Conservation (phyloP, 2,113 vertebrate species). For the Pelvicachromis taeniatus region DNA sequence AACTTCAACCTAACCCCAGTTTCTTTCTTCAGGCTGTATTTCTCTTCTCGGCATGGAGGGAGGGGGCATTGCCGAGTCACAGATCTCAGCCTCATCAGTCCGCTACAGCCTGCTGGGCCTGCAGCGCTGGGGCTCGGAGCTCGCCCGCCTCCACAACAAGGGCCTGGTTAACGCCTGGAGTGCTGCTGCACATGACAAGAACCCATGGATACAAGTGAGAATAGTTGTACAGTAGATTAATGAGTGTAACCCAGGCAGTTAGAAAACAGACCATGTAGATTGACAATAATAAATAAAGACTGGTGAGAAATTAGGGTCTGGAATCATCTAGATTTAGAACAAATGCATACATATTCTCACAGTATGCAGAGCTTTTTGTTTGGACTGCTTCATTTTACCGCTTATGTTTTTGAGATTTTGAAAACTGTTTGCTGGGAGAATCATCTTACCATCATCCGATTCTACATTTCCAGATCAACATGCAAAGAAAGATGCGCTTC, state of each 20-base stretch:
- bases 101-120: slow-evolving; percentile 83
- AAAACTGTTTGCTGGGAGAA: neutral
- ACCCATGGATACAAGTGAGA: slow-evolving; percentile 90
- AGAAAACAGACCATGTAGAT: neutral
- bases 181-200: slow-evolving; percentile 84
- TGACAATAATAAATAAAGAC: neutral
- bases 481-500: slow-evolving; percentile 84
- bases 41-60: slow-evolving; percentile 87
- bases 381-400: neutral
- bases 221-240: neutral
- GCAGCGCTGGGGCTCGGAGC: slow-evolving; percentile 91
- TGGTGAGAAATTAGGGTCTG: neutral
- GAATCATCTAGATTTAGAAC: neutral
- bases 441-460: neutral
- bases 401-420: neutral
- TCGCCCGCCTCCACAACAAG: slow-evolving; percentile 85
- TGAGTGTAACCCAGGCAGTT: neutral
- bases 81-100: slow-evolving; percentile 86
- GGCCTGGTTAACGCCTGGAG: slow-evolving; percentile 96
- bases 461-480: slow-evolving; percentile 76
- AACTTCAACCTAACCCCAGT: neutral
- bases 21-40: slow-evolving; percentile 74
- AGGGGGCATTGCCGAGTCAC: slow-evolving; percentile 81
- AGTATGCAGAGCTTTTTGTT: neutral
- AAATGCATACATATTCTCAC: neutral